Base-by-base conservation (phyloP, 2,888 invertebrate species). In the Frankliniella fusca region DNA sequence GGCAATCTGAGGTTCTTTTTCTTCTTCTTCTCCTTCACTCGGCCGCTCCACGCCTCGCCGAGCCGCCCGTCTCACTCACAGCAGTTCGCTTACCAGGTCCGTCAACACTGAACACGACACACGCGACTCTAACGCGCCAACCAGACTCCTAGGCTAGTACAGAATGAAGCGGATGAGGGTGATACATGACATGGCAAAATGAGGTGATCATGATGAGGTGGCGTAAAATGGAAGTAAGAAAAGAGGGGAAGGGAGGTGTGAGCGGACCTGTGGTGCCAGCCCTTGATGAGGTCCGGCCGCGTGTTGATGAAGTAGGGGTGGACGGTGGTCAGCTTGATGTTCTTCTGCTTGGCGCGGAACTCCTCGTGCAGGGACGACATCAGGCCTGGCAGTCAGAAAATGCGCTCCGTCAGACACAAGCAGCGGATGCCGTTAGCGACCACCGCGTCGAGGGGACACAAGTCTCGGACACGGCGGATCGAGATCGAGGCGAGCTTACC, bases 221-320 rank as follows among this genome's bases (percentile, higher is more conserved):
- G 27, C 18, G n/a, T 61, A 18, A 61, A 7, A 61, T 61, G 61
- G 61, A 61, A 20, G 61, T 20, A 18, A 61, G 7, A 61, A n/a
- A 61, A 61, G 18, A 61, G 7, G 5, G 5, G 5, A 38, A 38
- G 20, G 48, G 20, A n/a, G 0, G 48, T 28, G 28, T 70, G 50
- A 48, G 80, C 85, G 84, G 82, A 86, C 86, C 84, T 85, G 50
- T 85, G 84, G 79, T 85, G 85, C 86, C 86, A 86, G 82, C 85
- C 85, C 82, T 85, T 84, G 3, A 84, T 84, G 70, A 85, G 84
- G 10, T 84, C 85, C 1, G 85, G 83, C 5, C 84, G 84, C 0
- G 86, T 85, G 48, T 84, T 84, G 86, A 89, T 88, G 84, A 90
- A 87, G 84, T 89, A 89, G 20, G 89, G 88, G 86, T 88, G 88